Conservation (phyloP, 92 coral and sea anemone genomes). For the Parazoanthus atlanticus region DNA sequence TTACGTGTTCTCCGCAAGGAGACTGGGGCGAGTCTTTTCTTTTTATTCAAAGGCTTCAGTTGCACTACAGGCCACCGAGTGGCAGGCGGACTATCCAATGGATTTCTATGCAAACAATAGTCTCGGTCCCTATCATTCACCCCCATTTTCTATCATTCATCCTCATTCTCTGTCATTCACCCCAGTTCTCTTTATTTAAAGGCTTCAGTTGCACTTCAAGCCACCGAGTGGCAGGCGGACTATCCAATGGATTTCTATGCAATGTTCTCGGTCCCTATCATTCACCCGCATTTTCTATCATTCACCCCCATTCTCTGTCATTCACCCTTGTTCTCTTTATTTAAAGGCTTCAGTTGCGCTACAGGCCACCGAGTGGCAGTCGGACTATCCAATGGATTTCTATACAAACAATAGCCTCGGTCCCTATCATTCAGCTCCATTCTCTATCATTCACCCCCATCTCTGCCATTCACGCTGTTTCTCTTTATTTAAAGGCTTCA, state of each 20-base stretch:
- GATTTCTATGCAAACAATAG: slow-evolving; percentile 90
- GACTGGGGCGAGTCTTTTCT: not conserved
- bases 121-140: slow-evolving; percentile 84
- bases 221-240: slow-evolving; percentile 77
- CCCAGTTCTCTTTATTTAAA: slow-evolving; percentile 6
- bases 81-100: slow-evolving; percentile 92
- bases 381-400: slow-evolving; percentile 90
- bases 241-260: slow-evolving; percentile 98
- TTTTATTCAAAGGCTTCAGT: slow-evolving; percentile 71
- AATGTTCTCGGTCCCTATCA: slow-evolving; percentile 81
- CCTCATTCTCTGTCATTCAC: not conserved
- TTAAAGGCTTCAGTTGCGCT: slow-evolving; percentile 85
- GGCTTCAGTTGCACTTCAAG: slow-evolving; percentile 88
- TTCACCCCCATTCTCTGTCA: too few relatives aligned
- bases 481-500: too few relatives aligned
- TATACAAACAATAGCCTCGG: slow-evolving; percentile 88
- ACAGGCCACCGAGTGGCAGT: slow-evolving; percentile 81
- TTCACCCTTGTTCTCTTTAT: not conserved
- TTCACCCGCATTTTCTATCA: too few relatives aligned
- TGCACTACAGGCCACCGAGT: slow-evolving; percentile 74
- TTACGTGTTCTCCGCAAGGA: too few relatives aligned
- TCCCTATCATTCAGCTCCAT: too few relatives aligned
- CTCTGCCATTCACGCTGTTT: too few relatives aligned
- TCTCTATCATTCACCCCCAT: too few relatives aligned
- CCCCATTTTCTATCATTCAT: too few relatives aligned